Conservation (phyloP, 2,113 vertebrate genomes). For the Girardinichthys multiradiatus region DNA sequence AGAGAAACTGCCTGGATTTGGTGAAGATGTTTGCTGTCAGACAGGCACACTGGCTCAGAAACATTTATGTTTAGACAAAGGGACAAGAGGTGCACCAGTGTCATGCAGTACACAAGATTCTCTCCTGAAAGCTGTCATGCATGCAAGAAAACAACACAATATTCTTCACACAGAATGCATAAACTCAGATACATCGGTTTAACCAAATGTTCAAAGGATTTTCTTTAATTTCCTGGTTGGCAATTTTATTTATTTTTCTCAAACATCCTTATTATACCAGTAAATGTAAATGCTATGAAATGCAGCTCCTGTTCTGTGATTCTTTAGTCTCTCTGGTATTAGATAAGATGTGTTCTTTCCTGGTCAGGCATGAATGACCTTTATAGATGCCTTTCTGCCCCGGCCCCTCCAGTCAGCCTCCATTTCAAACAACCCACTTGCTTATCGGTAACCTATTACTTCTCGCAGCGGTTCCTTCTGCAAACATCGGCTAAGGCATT, state of each 20-base stretch:
- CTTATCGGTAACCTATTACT: conserved; percentile 77
- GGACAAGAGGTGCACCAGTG: conserved; percentile 18
- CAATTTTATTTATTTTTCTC: neutral
- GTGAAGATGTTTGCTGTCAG: conserved; percentile 25
- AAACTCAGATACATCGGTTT: neutral
- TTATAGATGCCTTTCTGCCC: conserved; percentile 63
- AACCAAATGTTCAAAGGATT: neutral
- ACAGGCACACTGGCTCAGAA: conserved; percentile 16
- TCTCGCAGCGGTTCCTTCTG: conserved; percentile 40
- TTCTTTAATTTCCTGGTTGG: too few relatives aligned
- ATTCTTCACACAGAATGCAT: neutral
- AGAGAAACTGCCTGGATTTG: conserved; percentile 10
- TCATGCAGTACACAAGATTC: neutral
- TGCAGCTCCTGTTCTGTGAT: conserved; percentile 29
- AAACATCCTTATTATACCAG: neutral
- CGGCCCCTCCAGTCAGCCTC: conserved; percentile 45
- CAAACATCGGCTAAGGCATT: conserved; percentile 60
- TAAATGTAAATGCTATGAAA: neutral
- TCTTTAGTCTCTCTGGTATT: conserved; percentile 45
- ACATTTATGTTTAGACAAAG: conserved; percentile 20
- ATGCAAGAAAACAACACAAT: neutral
- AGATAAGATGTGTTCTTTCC: conserved; percentile 67
- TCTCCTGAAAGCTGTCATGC: neutral
- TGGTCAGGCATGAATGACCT: conserved; percentile 71
- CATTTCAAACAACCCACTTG: conserved; percentile 58